These are phyloP conservation scores for Sapayoa aenigma DNA, from an alignment of 2,113 vertebrate genomes.

Conservation along the genomic window DNA sequence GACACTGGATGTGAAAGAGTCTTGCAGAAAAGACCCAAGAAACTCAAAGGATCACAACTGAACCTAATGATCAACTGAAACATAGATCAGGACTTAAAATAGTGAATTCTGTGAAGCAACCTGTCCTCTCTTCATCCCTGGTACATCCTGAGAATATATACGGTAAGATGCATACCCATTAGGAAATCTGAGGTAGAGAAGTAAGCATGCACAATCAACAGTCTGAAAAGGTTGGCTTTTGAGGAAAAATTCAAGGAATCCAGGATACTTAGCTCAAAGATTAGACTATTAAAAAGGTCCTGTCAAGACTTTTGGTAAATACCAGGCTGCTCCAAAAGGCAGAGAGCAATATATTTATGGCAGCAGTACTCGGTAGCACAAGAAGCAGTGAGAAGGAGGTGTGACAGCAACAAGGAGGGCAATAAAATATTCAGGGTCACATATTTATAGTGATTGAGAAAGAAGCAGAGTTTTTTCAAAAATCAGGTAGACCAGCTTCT, in stretches of 20 bases:
- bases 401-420: neutral
- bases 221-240: neutral
- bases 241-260: neutral
- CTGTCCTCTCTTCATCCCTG: neutral
- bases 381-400: neutral
- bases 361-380: neutral
- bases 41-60: neutral
- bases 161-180: neutral
- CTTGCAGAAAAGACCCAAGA: neutral
- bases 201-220: neutral
- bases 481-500: neutral
- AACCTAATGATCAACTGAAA: neutral
- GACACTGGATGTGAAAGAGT: neutral
- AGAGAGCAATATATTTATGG: neutral
- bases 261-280: neutral
- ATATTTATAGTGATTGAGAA: neutral
- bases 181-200: neutral
- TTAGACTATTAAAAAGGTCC: neutral
- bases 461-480: neutral
- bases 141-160: neutral
- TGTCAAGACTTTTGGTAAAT: neutral
- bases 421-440: neutral
- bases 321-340: neutral
- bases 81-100: neutral
- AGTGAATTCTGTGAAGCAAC: neutral